Percentiles rank a stretch among this genome's conserved stretches.
These are phyloP conservation scores for Psilopsiagon aymara DNA, from an alignment of 2,113 vertebrate genomes.

Conservation along the genomic window DNA sequence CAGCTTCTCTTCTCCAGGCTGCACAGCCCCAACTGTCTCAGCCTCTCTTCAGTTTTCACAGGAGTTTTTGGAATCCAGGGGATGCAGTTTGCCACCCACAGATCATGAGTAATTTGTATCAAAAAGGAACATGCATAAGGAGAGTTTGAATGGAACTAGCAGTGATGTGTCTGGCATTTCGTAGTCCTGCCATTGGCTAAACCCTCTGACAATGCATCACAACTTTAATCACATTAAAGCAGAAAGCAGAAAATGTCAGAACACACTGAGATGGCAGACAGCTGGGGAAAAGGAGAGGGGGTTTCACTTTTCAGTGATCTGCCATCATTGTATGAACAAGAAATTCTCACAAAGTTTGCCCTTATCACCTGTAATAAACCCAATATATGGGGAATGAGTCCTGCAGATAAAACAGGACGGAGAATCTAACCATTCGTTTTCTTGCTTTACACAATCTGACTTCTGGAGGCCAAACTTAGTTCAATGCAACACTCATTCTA, in stretches of 20 bases:
- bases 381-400: not conserved
- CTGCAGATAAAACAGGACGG: not conserved
- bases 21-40: no score
- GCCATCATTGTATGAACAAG: not conserved
- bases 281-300: not conserved
- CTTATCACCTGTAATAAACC: not conserved
- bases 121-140: not conserved
- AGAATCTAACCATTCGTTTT: not conserved
- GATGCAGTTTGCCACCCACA: not conserved
- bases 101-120: constrained; percentile 21
- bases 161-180: constrained; percentile 29
- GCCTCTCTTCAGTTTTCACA: not conserved
- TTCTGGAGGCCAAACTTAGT: not conserved
- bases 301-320: not conserved
- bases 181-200: constrained; percentile 32
- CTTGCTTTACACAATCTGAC: not conserved
- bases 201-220: constrained; percentile 26
- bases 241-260: constrained; percentile 22
- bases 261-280: not conserved
- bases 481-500: not conserved
- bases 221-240: constrained; percentile 1
- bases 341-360: not conserved
- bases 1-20: no score
- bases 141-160: not conserved
- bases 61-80: not conserved